A percentile compares a stretch with the other conserved stretches of the same genome.
Conservation (phyloP, 1,140 invertebrate species). For the Dufourea novaeangliae region DNA sequence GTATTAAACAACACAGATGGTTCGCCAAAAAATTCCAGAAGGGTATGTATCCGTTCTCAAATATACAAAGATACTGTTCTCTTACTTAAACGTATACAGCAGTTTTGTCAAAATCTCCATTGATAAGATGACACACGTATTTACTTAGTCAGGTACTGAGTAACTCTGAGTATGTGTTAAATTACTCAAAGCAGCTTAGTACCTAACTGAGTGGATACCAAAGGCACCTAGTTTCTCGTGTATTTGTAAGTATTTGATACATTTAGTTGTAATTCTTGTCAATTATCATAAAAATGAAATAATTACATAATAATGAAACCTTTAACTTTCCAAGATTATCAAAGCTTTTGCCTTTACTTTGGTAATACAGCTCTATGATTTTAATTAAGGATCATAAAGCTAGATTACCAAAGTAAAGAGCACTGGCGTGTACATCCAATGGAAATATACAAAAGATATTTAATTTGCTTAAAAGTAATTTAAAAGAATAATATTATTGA, state of each 20-base stretch:
- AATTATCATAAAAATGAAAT: not conserved
- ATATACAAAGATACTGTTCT: not conserved
- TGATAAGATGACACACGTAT: constrained; percentile 28
- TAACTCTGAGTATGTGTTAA: constrained; percentile 87
- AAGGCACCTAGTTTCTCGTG: constrained; percentile 31
- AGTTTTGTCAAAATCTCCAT: not conserved
- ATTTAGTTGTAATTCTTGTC: not conserved
- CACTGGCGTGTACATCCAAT: constrained; percentile 58
- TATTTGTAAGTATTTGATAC: constrained; percentile 12
- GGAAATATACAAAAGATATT: not conserved
- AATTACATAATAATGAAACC: not conserved
- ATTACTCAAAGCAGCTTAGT: constrained; percentile 82
- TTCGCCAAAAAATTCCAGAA: constrained; percentile 84
- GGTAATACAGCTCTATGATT: constrained; percentile 82
- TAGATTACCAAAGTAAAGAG: constrained; percentile 84
- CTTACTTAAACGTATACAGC: not conserved
- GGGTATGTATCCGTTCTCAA: constrained; percentile 61
- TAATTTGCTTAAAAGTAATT: no score
- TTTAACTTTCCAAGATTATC: constrained; percentile 10
- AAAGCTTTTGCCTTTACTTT: constrained; percentile 78
- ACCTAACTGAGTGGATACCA: constrained; percentile 75
- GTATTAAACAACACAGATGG: constrained; percentile 91
- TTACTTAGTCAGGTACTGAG: constrained; percentile 88
- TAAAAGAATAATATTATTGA: not conserved
- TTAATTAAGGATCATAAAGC: constrained; percentile 81